Percentiles rank a stretch among this genome's conserved stretches.
These are phyloP conservation scores for Pseudopleuronectes americanus DNA, from an alignment of 2,797 vertebrate species.

Conservation along the genomic window DNA sequence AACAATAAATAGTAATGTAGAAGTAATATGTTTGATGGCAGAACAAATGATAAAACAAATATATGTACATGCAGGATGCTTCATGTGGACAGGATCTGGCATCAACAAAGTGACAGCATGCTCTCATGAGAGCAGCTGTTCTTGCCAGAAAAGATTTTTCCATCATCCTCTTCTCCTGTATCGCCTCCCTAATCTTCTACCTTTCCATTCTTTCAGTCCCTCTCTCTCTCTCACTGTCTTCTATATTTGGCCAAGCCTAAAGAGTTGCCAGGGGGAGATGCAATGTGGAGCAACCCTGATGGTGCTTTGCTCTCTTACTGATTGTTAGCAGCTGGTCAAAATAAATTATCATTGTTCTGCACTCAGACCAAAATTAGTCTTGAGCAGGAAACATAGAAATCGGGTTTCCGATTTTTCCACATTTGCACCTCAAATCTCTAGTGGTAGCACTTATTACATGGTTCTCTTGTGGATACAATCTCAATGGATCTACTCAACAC, in stretches of 20 bases:
- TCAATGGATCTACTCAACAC: constrained; percentile 66
- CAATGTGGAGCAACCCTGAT: constrained; percentile 71
- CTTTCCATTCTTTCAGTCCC: constrained; percentile 10
- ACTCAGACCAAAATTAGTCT: constrained; percentile 60
- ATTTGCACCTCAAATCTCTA: constrained; percentile 37
- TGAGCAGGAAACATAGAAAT: constrained; percentile 51
- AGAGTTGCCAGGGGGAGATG: constrained; percentile 73
- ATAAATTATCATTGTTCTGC: constrained; percentile 65
- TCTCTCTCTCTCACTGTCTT: constrained; percentile 35
- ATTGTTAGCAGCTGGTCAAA: constrained; percentile 79
- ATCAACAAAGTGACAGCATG: constrained; percentile 69
- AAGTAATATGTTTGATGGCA: neutral
- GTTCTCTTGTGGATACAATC: constrained; percentile 64
- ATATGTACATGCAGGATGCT: constrained; percentile 11
- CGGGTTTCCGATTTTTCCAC: constrained; percentile 25
- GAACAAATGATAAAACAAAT: constrained; percentile 2
- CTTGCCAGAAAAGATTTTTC: constrained; percentile 61
- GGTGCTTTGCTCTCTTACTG: constrained; percentile 66
- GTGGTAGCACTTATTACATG: constrained; percentile 38
- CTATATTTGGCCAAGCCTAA: constrained; percentile 73
- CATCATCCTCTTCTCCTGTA: constrained; percentile 39
- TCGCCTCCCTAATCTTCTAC: constrained; percentile 43
- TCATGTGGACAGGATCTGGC: constrained; percentile 58
- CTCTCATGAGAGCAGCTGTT: constrained; percentile 71
- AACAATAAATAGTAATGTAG: too few relatives aligned